phyloP scores from a whole-genome alignment of 1,140 invertebrate genomes.

The Diplogasteroides magnus region DNA sequence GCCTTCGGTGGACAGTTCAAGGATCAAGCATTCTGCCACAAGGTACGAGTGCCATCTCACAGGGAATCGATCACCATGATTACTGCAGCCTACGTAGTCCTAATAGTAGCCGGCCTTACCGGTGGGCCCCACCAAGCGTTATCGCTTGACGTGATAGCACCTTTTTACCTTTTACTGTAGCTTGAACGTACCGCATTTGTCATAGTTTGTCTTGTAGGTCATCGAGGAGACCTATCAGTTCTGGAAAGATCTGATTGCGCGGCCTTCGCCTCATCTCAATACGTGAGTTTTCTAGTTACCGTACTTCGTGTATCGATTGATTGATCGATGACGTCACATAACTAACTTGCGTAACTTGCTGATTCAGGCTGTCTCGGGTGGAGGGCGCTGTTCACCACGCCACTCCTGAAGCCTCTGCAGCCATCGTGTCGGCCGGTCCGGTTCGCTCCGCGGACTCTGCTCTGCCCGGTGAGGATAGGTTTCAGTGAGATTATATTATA shows the following conservation, averaged over 20 bases:
- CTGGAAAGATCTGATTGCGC: slow-evolving; percentile 65
- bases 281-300: slow-evolving; percentile 25
- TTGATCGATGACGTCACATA: slow-evolving; percentile 14
- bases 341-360: too few species aligned
- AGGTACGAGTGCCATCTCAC: neutral
- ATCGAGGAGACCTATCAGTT: slow-evolving; percentile 74
- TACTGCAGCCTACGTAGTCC: too few species aligned
- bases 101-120: too few species aligned
- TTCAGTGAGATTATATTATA: too few species aligned
- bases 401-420: neutral
- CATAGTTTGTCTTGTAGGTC: slow-evolving; percentile 76
- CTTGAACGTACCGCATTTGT: too few species aligned
- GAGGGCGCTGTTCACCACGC: neutral
- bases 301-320: neutral
- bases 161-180: neutral
- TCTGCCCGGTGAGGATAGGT: too few species aligned
- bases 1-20: slow-evolving; percentile 93
- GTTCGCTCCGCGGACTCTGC: too few species aligned
- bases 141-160: too few species aligned
- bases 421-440: neutral
- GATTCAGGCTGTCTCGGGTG: neutral
- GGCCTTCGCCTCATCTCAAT: slow-evolving; percentile 36
- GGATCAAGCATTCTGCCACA: slow-evolving; percentile 67
- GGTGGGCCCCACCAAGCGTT: too few species aligned
- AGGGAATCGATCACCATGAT: slow-evolving; percentile 72